Evolutionary conservation across 2,113 vertebrate genomes (phyloP).

Genomic region (Barbus barbus): DNA sequence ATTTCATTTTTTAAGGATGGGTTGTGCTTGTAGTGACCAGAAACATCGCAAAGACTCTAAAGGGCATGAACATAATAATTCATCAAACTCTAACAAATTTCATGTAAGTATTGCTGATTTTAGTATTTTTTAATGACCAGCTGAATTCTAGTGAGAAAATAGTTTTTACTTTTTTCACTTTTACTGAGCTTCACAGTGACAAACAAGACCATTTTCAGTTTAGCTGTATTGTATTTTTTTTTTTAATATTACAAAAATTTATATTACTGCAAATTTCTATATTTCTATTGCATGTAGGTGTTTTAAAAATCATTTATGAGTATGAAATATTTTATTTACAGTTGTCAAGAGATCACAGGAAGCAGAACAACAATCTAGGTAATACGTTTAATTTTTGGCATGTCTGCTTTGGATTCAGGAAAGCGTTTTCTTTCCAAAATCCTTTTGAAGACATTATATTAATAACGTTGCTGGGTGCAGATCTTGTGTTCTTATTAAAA

Average conservation of each 20-base stretch:
- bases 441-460: not conserved
- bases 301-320: too few species aligned
- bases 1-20: constrained; percentile 69
- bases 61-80: constrained; percentile 24
- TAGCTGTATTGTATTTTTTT: not conserved
- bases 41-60: constrained; percentile 45
- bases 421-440: not conserved
- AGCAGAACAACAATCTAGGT: not conserved
- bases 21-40: constrained; percentile 70
- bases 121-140: not conserved
- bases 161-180: not conserved
- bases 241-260: not conserved
- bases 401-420: not conserved
- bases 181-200: not conserved
- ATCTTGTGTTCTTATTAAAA: not conserved
- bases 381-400: not conserved
- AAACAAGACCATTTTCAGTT: not conserved
- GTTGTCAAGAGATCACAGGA: not conserved
- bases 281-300: not conserved
- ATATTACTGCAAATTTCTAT: not conserved
- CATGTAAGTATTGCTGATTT: constrained; percentile 47
- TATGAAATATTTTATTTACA: too few species aligned
- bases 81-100: constrained; percentile 1
- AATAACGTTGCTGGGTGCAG: not conserved
- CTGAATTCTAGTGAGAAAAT: too few species aligned